These are phyloP conservation scores for Plectropomus leopardus DNA, from an alignment of 2,113 vertebrate species.

Conservation along the genomic window DNA sequence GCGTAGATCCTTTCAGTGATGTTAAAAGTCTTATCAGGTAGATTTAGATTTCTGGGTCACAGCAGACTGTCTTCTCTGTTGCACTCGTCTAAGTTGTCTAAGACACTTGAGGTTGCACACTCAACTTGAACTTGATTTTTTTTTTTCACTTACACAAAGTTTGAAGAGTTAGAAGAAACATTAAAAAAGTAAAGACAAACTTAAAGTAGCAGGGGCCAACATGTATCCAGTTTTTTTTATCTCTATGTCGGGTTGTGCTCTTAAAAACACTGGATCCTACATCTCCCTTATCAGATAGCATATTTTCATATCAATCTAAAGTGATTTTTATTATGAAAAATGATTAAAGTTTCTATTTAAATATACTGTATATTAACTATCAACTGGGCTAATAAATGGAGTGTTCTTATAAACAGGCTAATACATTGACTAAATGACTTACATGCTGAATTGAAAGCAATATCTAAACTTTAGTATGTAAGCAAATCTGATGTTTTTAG, in stretches of 20 bases:
- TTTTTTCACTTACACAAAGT: neutral
- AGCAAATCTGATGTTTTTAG: neutral
- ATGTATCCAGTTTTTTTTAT: neutral
- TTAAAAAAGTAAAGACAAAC: neutral
- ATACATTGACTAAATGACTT: neutral
- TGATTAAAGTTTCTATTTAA: neutral
- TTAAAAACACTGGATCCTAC: neutral
- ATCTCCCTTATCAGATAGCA: neutral
- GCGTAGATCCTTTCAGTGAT: neutral
- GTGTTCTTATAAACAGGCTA: neutral
- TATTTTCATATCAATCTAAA: no score
- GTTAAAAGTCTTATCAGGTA: neutral
- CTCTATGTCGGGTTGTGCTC: neutral
- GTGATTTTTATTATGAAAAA: no score
- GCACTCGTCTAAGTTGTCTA: neutral
- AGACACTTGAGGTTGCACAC: neutral
- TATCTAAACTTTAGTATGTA: neutral
- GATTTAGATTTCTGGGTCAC: conserved; percentile 4
- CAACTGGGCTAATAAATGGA: neutral
- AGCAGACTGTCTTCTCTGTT: neutral
- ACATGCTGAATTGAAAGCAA: neutral
- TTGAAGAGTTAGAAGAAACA: neutral
- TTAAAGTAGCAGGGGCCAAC: neutral
- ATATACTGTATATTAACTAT: neutral
- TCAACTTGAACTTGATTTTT: neutral